phyloP scores from a whole-genome alignment of 2,797 vertebrate species.

The Lepilemur septentrionalis region DNA sequence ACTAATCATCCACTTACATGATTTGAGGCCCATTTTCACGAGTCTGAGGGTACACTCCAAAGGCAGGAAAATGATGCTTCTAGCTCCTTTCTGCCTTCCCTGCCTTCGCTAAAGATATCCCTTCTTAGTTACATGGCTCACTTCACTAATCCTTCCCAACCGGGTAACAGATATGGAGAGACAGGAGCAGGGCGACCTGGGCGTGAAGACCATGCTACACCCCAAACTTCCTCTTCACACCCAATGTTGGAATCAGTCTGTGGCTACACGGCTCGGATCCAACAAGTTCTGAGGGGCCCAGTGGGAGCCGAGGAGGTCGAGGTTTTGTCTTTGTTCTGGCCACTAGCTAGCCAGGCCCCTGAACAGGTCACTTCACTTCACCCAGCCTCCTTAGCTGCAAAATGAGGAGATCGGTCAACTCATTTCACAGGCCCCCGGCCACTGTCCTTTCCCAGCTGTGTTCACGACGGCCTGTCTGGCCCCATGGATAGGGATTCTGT shows the following conservation, averaged over 20 bases:
- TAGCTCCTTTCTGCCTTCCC: constrained; percentile 22
- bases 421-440: not conserved
- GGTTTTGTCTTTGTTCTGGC: not conserved
- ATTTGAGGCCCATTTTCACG: constrained; percentile 26
- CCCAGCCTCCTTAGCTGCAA: not conserved
- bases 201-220: not conserved
- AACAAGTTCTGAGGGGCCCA: not conserved
- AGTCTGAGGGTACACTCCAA: not conserved
- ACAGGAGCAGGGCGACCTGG: too few species aligned
- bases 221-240: not conserved
- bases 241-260: too few species aligned
- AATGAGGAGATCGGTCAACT: not conserved
- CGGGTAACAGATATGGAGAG: not conserved
- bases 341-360: too few species aligned
- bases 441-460: not conserved
- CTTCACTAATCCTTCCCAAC: not conserved
- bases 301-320: not conserved
- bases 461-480: not conserved
- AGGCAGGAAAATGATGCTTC: constrained; percentile 11
- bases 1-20: constrained; percentile 57
- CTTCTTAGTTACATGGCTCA: not conserved
- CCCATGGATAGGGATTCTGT: not conserved
- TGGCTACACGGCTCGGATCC: not conserved
- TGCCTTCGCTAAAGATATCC: not conserved
- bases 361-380: not conserved